Percentiles rank a stretch among this genome's conserved stretches.
phyloP scores from a whole-genome alignment of 2,113 vertebrate genomes.

The Atrichornis clamosus region DNA sequence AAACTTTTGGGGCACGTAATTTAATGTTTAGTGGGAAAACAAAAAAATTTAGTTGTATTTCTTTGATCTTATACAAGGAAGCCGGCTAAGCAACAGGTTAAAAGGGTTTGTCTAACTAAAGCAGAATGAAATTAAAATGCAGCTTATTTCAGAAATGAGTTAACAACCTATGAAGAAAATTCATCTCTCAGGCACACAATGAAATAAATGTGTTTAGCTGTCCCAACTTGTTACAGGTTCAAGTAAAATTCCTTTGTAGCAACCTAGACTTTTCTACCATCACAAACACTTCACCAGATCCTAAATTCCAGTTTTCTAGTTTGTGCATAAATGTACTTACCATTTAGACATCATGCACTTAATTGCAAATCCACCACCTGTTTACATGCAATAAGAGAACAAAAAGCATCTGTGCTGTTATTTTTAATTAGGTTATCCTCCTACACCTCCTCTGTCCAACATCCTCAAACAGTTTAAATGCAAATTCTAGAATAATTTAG shows the following conservation, averaged over 20 bases:
- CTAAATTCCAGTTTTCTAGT: not conserved
- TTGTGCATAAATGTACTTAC: not conserved
- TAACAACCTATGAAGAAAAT: not conserved
- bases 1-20: not conserved
- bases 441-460: not conserved
- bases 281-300: not conserved
- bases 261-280: not conserved
- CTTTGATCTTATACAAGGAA: not conserved
- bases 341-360: not conserved
- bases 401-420: not conserved
- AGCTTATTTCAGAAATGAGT: not conserved
- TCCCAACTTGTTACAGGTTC: not conserved
- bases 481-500: not conserved
- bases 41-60: not conserved
- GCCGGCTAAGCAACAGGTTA: not conserved
- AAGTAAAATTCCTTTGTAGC: not conserved
- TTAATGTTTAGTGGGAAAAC: not conserved
- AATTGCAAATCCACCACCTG: not conserved
- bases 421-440: slow-evolving; percentile 23
- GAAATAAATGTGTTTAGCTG: not conserved
- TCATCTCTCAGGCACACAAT: not conserved
- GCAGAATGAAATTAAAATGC: not conserved
- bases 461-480: not conserved
- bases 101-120: not conserved
- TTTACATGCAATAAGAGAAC: not conserved